These are phyloP conservation scores for Apodemus agrarius DNA, from an alignment of 2,797 vertebrate genomes.

Conservation along the genomic window DNA sequence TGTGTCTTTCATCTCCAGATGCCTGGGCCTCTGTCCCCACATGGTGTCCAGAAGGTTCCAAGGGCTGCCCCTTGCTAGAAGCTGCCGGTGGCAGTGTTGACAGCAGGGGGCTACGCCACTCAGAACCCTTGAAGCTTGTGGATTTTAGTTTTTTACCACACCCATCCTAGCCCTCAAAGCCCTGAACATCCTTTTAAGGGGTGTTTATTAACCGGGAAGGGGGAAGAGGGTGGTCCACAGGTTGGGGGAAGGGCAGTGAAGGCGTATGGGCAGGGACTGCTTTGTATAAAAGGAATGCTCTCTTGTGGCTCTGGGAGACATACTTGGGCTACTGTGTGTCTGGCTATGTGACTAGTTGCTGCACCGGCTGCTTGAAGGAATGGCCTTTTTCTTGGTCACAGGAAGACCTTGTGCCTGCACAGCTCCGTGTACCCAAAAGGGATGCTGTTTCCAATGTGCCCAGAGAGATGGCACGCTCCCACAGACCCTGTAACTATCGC, in stretches of 20 bases:
- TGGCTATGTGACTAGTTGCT: background rate
- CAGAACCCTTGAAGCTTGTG: background rate
- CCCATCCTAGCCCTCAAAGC: background rate
- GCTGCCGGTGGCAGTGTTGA: background rate
- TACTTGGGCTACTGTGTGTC: rapidly evolving
- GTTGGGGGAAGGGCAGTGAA: background rate
- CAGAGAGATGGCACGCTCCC: background rate
- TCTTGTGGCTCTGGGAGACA: rapidly evolving
- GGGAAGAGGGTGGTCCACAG: rapidly evolving
- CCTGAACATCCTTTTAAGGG: background rate
- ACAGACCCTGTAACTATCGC: background rate
- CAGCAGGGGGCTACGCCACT: background rate
- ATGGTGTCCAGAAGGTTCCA: conserved; percentile 52
- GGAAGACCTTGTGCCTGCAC: background rate
- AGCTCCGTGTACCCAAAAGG: background rate
- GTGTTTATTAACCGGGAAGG: background rate
- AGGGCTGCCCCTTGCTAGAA: background rate
- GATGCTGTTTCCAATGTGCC: rapidly evolving
- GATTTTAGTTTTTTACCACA: background rate
- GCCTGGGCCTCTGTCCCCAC: conserved; percentile 40
- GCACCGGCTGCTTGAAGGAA: background rate
- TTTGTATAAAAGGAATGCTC: background rate
- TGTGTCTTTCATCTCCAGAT: conserved; percentile 61
- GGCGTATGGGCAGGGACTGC: rapidly evolving
- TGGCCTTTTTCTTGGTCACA: background rate